Evolutionary conservation across 2,797 vertebrate genomes (phyloP).

Genomic region (Ctenochaetus hawaiiensis): DNA sequence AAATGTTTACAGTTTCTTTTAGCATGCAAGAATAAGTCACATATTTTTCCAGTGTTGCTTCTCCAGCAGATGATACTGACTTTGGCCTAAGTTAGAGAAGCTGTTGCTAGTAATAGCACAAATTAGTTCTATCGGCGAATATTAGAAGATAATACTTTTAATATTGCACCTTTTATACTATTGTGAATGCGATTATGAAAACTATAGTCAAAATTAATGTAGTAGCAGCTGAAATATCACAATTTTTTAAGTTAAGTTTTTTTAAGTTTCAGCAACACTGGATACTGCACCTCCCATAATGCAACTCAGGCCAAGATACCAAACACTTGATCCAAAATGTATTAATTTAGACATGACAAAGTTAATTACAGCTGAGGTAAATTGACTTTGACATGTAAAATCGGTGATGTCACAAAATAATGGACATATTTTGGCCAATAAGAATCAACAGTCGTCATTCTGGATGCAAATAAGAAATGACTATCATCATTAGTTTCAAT

Average conservation of each 20-base stretch:
- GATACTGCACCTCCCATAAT: slow-evolving; percentile 6
- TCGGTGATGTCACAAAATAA: slow-evolving; percentile 8
- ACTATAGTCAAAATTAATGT: background rate
- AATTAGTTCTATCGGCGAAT: background rate
- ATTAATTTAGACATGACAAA: slow-evolving; percentile 4
- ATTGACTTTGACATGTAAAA: slow-evolving; percentile 40
- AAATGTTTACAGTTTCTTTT: background rate
- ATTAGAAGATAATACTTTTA: background rate
- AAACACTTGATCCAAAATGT: background rate
- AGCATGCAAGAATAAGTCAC: background rate
- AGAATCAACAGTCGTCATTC: slow-evolving; percentile 1
- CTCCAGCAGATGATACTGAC: no score
- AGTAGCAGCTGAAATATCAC: background rate
- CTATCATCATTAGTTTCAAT: background rate
- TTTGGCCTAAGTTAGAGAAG: background rate
- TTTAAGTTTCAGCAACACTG: slow-evolving; percentile 4
- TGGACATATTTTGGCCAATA: background rate
- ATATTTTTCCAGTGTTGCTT: no score
- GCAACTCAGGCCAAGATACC: background rate
- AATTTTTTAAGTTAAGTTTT: no score
- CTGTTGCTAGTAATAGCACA: background rate
- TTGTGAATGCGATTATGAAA: background rate
- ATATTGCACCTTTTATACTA: background rate
- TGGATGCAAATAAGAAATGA: slow-evolving; percentile 3
- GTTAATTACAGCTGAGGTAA: background rate